phyloP scores from a whole-genome alignment of 2,888 invertebrate genomes.

The Ophion costatus region DNA sequence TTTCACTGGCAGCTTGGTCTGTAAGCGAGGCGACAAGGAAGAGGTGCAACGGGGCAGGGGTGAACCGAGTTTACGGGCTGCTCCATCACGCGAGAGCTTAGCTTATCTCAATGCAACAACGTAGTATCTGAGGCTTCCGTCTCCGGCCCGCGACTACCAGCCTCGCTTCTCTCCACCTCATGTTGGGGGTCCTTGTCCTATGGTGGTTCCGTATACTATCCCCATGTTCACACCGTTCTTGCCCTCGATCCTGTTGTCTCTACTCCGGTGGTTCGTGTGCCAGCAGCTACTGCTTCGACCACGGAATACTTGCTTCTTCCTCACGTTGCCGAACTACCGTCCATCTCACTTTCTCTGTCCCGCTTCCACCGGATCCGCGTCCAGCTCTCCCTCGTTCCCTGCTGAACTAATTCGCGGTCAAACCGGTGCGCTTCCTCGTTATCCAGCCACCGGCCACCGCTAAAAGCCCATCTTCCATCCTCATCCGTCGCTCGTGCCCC shows the following conservation, averaged over 20 bases:
- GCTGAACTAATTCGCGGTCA: conserved; percentile 76
- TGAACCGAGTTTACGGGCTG: conserved; percentile 80
- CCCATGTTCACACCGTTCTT: conserved; percentile 38
- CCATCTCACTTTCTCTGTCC: conserved; percentile 45
- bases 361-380: not conserved
- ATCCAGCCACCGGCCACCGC: conserved; percentile 56
- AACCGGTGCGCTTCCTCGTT: conserved; percentile 70
- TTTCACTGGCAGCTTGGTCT: conserved; percentile 78
- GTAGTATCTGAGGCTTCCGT: conserved; percentile 80
- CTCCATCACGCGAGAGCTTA: conserved; percentile 82
- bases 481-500: conserved; percentile 36
- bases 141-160: conserved; percentile 67
- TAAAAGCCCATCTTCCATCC: conserved; percentile 37
- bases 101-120: conserved; percentile 82
- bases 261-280: conserved; percentile 2
- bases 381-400: conserved; percentile 53
- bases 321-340: conserved; percentile 76
- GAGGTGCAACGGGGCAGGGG: conserved; percentile 41
- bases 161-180: conserved; percentile 39
- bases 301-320: conserved; percentile 46
- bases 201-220: conserved; percentile 33
- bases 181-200: conserved; percentile 13
- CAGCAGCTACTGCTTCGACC: conserved; percentile 27
- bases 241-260: conserved; percentile 20
- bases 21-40: conserved; percentile 42